Evolutionary conservation across 2,888 invertebrate species (phyloP).

Genomic region (Spilarctia lutea): DNA sequence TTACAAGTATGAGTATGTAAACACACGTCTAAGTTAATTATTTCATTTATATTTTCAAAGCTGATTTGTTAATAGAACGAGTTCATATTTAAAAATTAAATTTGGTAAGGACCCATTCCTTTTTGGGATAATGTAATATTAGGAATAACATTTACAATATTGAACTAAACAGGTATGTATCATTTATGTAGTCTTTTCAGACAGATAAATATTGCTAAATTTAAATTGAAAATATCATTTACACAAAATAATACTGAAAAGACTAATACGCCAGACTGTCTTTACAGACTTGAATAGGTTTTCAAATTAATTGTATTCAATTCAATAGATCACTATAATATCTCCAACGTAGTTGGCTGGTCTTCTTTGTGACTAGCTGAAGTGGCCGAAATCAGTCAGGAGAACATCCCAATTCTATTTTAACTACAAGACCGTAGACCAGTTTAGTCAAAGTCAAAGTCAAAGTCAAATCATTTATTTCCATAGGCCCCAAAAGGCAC

Average conservation of each 20-base stretch:
- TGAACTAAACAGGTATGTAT: neutral
- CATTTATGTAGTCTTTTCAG: neutral
- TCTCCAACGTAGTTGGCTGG: too few relatives aligned
- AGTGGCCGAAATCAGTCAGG: too few relatives aligned
- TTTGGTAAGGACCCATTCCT: constrained; percentile 1
- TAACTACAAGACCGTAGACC: neutral
- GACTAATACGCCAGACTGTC: neutral
- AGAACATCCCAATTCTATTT: too few relatives aligned
- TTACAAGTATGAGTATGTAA: too few relatives aligned
- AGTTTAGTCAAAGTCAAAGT: too few relatives aligned
- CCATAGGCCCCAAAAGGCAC: neutral
- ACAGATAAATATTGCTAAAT: neutral
- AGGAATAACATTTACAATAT: neutral
- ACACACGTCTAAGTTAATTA: too few relatives aligned
- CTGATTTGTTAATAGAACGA: neutral
- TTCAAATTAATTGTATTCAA: too few relatives aligned
- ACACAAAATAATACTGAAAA: neutral
- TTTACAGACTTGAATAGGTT: neutral
- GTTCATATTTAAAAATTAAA: neutral
- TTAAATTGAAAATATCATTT: neutral
- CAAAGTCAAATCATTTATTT: too few relatives aligned
- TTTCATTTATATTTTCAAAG: too few relatives aligned
- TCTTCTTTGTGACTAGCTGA: too few relatives aligned
- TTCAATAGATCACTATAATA: too few relatives aligned
- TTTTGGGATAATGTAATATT: constrained; percentile 4